Evolutionary conservation across 2,113 vertebrate species (phyloP).

Genomic region (Nipponia nippon): DNA sequence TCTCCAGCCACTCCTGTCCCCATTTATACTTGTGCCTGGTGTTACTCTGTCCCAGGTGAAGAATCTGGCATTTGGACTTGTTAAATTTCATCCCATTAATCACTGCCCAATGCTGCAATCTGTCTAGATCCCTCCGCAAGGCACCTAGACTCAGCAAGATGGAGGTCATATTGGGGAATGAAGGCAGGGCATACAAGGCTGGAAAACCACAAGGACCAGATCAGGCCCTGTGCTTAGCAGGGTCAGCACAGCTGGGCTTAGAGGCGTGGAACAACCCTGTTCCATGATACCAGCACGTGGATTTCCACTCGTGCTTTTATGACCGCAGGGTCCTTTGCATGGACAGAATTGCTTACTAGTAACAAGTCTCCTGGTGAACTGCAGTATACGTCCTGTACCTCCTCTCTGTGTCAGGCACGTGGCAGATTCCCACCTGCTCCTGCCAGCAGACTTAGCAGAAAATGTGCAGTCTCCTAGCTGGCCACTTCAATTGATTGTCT

Average conservation of each 20-base stretch:
- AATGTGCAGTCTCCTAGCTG: not conserved
- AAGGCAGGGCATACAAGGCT: not conserved
- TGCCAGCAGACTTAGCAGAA: not conserved
- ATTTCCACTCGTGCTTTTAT: not conserved
- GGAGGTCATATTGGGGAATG: not conserved
- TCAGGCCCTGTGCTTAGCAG: not conserved
- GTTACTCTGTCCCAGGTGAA: not conserved
- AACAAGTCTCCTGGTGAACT: not conserved
- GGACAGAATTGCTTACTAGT: not conserved
- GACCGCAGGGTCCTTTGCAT: not conserved
- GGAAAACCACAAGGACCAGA: not conserved
- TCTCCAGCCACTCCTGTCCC: no score
- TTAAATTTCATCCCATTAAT: not conserved
- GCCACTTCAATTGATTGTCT: not conserved
- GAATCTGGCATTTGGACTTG: not conserved
- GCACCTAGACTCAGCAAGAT: not conserved
- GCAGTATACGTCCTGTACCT: not conserved
- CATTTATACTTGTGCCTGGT: not conserved
- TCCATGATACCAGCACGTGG: not conserved
- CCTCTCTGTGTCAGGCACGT: not conserved
- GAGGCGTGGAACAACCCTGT: accelerated
- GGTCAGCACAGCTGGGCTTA: not conserved
- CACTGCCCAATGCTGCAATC: no score
- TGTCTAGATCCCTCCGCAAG: not conserved
- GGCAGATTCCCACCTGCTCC: not conserved